These are phyloP conservation scores for Vimba vimba DNA, from an alignment of 2,113 vertebrate species.

Conservation along the genomic window DNA sequence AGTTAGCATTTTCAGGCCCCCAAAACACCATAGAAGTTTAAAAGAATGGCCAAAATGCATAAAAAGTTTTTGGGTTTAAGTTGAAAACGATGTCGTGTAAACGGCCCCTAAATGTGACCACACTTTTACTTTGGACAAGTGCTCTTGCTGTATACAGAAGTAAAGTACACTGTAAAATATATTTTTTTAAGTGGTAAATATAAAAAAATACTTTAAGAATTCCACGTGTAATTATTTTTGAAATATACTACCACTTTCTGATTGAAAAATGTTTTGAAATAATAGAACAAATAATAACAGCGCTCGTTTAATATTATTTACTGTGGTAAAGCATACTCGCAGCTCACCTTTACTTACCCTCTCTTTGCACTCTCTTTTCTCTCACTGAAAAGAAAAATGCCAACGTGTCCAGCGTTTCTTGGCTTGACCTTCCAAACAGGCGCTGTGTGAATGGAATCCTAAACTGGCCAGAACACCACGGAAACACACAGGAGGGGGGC, in stretches of 20 bases:
- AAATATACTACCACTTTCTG: neutral
- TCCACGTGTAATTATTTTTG: neutral
- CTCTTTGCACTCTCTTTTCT: slow-evolving; percentile 27
- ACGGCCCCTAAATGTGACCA: no score
- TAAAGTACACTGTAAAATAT: no score
- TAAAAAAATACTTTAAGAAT: no score
- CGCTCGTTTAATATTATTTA: neutral
- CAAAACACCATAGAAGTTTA: accelerated
- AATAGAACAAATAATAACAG: no score
- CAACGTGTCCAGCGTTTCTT: slow-evolving; percentile 40
- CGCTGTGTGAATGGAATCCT: slow-evolving; percentile 59
- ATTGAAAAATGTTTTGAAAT: neutral
- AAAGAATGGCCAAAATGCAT: no score
- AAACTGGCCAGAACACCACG: slow-evolving; percentile 49
- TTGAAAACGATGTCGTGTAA: no score
- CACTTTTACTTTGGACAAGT: no score
- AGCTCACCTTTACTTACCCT: slow-evolving; percentile 40
- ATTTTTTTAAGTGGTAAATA: no score
- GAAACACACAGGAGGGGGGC: slow-evolving; percentile 38
- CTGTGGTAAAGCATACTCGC: neutral
- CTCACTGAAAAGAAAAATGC: slow-evolving; percentile 40
- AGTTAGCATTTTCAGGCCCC: no score
- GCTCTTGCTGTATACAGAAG: no score
- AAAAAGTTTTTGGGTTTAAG: no score
- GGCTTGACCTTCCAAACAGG: slow-evolving; percentile 52